Percentiles rank a stretch among this genome's conserved stretches.
These are phyloP conservation scores for Phalloptychus januarius DNA, from an alignment of 2,797 vertebrate species.

Conservation along the genomic window DNA sequence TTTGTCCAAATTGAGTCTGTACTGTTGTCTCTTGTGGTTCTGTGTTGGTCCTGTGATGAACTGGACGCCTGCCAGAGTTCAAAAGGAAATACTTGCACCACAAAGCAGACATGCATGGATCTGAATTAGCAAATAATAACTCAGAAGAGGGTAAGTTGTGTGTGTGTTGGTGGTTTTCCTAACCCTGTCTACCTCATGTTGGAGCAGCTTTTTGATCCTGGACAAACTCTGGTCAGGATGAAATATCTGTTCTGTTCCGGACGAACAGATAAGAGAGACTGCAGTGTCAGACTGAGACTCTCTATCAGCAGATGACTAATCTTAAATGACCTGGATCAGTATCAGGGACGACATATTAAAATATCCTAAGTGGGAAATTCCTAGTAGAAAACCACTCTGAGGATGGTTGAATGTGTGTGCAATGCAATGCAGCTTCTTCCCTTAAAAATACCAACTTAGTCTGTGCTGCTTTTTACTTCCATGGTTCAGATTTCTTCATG, in stretches of 20 bases:
- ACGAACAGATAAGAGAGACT: not conserved
- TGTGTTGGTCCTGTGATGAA: not conserved
- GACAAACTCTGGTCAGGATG: not conserved
- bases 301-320: not conserved
- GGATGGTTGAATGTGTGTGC: not conserved
- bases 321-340: not conserved
- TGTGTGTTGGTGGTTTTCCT: not conserved
- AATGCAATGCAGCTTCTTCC: not conserved
- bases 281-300: not conserved
- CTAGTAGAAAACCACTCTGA: not conserved
- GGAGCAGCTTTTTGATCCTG: not conserved
- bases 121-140: not conserved
- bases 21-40: not conserved
- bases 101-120: not conserved
- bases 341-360: not conserved
- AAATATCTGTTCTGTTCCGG: not conserved
- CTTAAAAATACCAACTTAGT: not conserved
- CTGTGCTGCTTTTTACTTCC: not conserved
- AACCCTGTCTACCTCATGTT: not conserved
- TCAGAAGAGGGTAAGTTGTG: not conserved
- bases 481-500: slow-evolving; percentile 13
- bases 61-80: not conserved
- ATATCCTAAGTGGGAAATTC: not conserved
- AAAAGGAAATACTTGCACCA: not conserved
- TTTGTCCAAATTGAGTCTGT: not conserved